Base-by-base conservation (phyloP, 2,797 vertebrate genomes). In the Melanotaenia nigrans region DNA sequence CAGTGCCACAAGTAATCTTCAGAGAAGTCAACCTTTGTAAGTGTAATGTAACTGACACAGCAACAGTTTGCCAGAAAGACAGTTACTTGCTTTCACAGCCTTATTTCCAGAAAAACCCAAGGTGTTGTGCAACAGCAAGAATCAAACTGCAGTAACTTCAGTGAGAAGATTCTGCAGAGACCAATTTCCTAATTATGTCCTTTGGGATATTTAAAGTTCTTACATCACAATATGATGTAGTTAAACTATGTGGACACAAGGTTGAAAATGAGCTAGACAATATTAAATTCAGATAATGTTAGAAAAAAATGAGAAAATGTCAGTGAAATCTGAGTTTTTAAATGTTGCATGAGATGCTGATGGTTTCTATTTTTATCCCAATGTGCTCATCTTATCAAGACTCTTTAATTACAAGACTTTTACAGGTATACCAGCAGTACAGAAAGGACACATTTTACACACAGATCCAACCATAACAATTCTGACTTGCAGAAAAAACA, bases 61-160 rank as follows among this genome's bases (percentile, higher is more conserved):
- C 24, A 59, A 55, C 25, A 49, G n/a, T 22, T 55, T 25, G 3
- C n/a, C 10, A 58, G 54, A 36, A 57, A 68, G 28, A 7, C 14
- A 45, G 32, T 11, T 28, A 38, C 4, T 25, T 33, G 14, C 53
- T 68, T 47, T 68, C 9, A 64, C 32, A 28, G 20, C 1, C 13
- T 13, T 5, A 12, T 72, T 40, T 51, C 35, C 11, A 0, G 11
- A 40, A 56, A 80, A 74, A 68, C 42, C 6, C 14, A 56, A 66
- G 51, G 16, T 47, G 22, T 66, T 77, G 59, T 24, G 55, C 69
- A 74, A 72, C 49, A 24, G 6, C 12, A 5, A 30, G 56, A 65
- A 22, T 56, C 18, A 61, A 33, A 64, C 18, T 53, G 38, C 40
- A 65, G 11, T 2, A 33, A 58, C 18, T 47, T 42, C 35, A 60